Evolutionary conservation across 1,140 invertebrate species (phyloP).

Genomic region (Phymorhynchus buccinoides): DNA sequence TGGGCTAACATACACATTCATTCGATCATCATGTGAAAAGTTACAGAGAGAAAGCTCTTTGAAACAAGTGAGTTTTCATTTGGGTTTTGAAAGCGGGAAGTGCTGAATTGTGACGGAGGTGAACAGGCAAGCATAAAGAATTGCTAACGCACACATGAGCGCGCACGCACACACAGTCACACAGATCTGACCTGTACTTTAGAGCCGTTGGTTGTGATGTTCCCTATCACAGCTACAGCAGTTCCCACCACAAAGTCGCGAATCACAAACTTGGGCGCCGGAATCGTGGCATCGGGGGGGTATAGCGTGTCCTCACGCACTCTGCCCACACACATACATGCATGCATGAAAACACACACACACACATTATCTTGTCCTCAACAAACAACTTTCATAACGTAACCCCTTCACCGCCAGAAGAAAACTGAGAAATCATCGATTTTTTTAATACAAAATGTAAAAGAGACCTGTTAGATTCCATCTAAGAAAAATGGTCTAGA

Average conservation of each 20-base stretch:
- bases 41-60: too few relatives aligned
- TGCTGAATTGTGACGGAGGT: neutral
- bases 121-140: neutral
- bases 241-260: conserved; percentile 72
- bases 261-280: conserved; percentile 67
- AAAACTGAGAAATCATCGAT: too few relatives aligned
- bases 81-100: too few relatives aligned
- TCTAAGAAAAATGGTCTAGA: too few relatives aligned
- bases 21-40: too few relatives aligned
- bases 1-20: too few relatives aligned
- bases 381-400: neutral
- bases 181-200: conserved; percentile 61
- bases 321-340: conserved; percentile 46
- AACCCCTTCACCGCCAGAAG: too few relatives aligned
- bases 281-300: conserved; percentile 70
- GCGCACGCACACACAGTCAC: neutral
- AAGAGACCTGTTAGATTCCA: too few relatives aligned
- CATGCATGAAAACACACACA: too few relatives aligned
- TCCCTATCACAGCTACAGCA: conserved; percentile 67
- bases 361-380: neutral
- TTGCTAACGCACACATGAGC: neutral
- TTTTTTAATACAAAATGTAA: too few relatives aligned
- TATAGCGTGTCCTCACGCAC: conserved; percentile 63
- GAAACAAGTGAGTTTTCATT: too few relatives aligned
- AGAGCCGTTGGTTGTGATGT: conserved; percentile 70